These are phyloP conservation scores for Phyllopteryx taeniolatus DNA, from an alignment of 2,113 vertebrate species.

Conservation along the genomic window DNA sequence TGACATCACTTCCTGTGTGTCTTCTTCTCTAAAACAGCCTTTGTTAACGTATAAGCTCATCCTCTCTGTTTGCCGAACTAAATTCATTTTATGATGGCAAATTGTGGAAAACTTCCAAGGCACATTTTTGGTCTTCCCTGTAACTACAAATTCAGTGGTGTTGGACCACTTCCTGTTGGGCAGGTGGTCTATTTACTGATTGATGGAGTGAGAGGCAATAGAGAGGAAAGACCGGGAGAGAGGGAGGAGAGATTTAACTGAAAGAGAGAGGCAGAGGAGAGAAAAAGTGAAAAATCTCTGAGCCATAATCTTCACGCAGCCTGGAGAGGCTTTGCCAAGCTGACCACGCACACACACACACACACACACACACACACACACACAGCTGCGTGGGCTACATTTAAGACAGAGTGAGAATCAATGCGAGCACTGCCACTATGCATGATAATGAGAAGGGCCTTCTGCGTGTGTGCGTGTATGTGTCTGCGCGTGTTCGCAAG, in stretches of 20 bases:
- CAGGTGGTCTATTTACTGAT: slow-evolving; percentile 34
- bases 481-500: slow-evolving; percentile 8
- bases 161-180: not conserved
- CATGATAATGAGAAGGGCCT: slow-evolving; percentile 59
- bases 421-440: slow-evolving; percentile 63
- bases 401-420: slow-evolving; percentile 66
- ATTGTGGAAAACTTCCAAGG: not conserved
- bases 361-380: slow-evolving; percentile 31
- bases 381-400: slow-evolving; percentile 51
- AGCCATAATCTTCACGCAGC: slow-evolving; percentile 69
- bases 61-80: not conserved
- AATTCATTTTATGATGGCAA: not conserved
- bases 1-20: too few species aligned
- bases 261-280: slow-evolving; percentile 7
- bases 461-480: slow-evolving; percentile 16
- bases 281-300: slow-evolving; percentile 62
- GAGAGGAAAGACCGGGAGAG: slow-evolving; percentile 61
- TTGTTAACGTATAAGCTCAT: too few species aligned
- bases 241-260: slow-evolving; percentile 47
- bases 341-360: slow-evolving; percentile 48
- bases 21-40: too few species aligned
- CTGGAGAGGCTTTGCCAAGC: slow-evolving; percentile 64
- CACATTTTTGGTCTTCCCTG: not conserved
- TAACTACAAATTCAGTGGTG: not conserved
- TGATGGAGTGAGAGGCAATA: slow-evolving; percentile 60